These are phyloP conservation scores for Agrypnus murinus DNA, from an alignment of 2,888 invertebrate genomes.

Conservation along the genomic window DNA sequence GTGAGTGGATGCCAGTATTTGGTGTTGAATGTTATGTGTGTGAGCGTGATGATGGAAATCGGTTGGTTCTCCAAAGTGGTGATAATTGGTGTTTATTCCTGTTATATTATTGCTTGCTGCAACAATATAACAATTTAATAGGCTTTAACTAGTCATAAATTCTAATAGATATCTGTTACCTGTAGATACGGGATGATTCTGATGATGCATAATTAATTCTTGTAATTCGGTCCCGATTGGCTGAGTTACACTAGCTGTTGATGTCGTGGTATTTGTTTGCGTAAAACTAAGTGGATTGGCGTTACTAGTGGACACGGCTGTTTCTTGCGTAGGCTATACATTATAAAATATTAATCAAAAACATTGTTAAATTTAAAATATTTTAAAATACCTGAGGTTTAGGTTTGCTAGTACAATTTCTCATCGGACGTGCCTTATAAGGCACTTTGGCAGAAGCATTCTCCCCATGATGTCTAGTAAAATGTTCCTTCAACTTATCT, in stretches of 20 bases:
- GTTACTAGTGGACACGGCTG: slow-evolving; percentile 61
- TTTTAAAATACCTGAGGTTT: slow-evolving; percentile 65
- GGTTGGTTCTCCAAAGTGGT: slow-evolving; percentile 68
- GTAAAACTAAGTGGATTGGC: slow-evolving; percentile 65
- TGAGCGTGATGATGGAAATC: slow-evolving; percentile 69
- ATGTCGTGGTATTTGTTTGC: slow-evolving; percentile 63
- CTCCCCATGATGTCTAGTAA: slow-evolving; percentile 72
- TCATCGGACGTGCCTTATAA: slow-evolving; percentile 71
- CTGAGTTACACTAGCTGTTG: slow-evolving; percentile 62
- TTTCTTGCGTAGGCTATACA: slow-evolving; percentile 63
- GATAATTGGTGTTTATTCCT: slow-evolving; percentile 67
- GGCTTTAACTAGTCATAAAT: background rate
- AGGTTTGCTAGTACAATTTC: slow-evolving; percentile 63
- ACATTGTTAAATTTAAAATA: background rate
- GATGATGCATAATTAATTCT: slow-evolving; percentile 71
- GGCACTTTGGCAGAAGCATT: slow-evolving; percentile 73
- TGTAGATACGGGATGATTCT: slow-evolving; percentile 66
- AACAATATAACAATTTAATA: no score
- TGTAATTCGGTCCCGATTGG: slow-evolving; percentile 69
- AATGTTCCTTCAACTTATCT: slow-evolving; percentile 79
- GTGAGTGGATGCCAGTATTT: slow-evolving; percentile 65
- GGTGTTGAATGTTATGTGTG: slow-evolving; percentile 69
- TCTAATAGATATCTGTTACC: slow-evolving; percentile 16
- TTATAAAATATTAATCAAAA: slow-evolving; percentile 26
- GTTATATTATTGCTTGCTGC: slow-evolving; percentile 61